phyloP scores from a whole-genome alignment of 1,140 invertebrate species.

The Oryctes rhinoceros region DNA sequence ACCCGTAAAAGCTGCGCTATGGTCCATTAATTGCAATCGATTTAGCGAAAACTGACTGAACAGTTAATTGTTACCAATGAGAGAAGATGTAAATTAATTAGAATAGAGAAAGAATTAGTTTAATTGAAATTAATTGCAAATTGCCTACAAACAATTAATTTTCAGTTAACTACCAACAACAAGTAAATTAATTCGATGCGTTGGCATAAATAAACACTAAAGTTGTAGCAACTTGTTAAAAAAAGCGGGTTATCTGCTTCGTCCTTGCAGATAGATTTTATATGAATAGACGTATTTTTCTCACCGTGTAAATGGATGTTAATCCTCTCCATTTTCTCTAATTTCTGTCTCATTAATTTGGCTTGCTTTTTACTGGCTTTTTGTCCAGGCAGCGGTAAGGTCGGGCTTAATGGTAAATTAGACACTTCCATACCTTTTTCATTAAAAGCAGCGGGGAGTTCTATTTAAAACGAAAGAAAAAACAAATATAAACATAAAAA shows the following conservation, averaged over 20 bases:
- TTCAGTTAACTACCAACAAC: neutral
- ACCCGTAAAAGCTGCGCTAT: too few species aligned
- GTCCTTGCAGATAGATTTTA: neutral
- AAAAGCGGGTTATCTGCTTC: neutral
- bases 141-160: too few species aligned
- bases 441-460: constrained; percentile 55
- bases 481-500: constrained; percentile 56
- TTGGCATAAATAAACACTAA: neutral
- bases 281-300: constrained; percentile 47
- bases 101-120: neutral
- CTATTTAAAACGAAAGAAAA: constrained; percentile 51
- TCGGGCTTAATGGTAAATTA: constrained; percentile 53
- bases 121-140: too few species aligned
- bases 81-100: neutral
- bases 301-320: constrained; percentile 90
- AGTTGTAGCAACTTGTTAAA: neutral
- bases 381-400: constrained; percentile 52
- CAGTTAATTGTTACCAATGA: too few species aligned
- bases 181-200: constrained; percentile 28
- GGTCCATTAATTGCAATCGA: too few species aligned
- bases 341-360: constrained; percentile 69
- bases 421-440: constrained; percentile 62
- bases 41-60: too few species aligned
- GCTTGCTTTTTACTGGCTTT: constrained; percentile 67
- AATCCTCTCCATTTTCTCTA: constrained; percentile 81